Evolutionary conservation across 2,888 invertebrate species (phyloP).

Genomic region (Idaea dimidiata): DNA sequence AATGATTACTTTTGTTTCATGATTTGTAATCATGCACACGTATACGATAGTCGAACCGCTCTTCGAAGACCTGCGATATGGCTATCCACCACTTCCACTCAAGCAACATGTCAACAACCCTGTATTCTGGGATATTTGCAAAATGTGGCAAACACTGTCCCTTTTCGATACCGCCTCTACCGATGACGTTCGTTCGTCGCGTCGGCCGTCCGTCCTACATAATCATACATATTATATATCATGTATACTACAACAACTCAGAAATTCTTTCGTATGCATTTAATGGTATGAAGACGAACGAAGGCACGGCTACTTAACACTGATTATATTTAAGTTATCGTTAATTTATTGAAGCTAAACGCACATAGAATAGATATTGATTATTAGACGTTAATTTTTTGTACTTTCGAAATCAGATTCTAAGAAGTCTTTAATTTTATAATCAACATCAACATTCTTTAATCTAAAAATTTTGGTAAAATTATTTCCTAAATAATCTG

Average conservation of each 20-base stretch:
- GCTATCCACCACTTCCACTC: conserved; percentile 50
- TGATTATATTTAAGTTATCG: conserved; percentile 51
- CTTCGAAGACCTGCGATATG: conserved; percentile 71
- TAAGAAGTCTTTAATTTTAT: conserved; percentile 77
- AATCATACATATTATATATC: background rate
- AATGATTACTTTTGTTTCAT: conserved; percentile 68
- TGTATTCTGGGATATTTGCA: conserved; percentile 57
- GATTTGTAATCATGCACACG: conserved; percentile 78
- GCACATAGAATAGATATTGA: conserved; percentile 73
- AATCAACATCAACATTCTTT: conserved; percentile 71
- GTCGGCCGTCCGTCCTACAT: conserved; percentile 34
- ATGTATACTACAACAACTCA: conserved; percentile 10
- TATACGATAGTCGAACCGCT: conserved; percentile 77
- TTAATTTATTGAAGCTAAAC: conserved; percentile 71
- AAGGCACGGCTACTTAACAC: conserved; percentile 78
- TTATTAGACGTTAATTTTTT: conserved; percentile 73
- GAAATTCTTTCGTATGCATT: conserved; percentile 33
- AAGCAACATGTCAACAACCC: conserved; percentile 55
- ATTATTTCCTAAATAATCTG: conserved; percentile 77
- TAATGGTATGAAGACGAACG: conserved; percentile 71
- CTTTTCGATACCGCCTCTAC: conserved; percentile 42
- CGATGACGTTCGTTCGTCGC: conserved; percentile 33
- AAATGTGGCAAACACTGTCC: conserved; percentile 43
- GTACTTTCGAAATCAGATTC: conserved; percentile 80
- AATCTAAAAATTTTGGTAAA: conserved; percentile 56